Evolutionary conservation across 2,113 vertebrate species (phyloP).

Genomic region (Galeopterus variegatus): DNA sequence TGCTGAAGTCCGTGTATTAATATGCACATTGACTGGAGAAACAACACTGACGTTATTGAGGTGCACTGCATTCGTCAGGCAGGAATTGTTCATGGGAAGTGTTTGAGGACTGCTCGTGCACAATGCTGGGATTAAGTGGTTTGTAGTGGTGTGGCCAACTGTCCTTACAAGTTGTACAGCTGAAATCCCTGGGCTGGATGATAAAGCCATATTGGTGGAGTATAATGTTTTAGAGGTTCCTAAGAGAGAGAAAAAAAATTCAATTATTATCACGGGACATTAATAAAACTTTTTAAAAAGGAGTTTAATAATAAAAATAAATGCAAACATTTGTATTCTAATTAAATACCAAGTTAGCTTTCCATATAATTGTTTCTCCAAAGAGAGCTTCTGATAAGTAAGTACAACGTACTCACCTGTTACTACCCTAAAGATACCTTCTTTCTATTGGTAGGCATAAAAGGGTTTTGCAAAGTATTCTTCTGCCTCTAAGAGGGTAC

Average conservation of each 20-base stretch:
- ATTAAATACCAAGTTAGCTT: slow-evolving; percentile 61
- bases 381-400: slow-evolving; percentile 36
- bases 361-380: neutral
- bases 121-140: slow-evolving; percentile 93
- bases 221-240: slow-evolving; percentile 93
- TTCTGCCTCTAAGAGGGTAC: neutral
- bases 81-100: slow-evolving; percentile 94
- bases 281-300: slow-evolving; percentile 1
- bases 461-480: slow-evolving; percentile 25
- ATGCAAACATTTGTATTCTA: neutral
- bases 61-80: slow-evolving; percentile 92
- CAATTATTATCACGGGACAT: slow-evolving; percentile 31
- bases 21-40: slow-evolving; percentile 94
- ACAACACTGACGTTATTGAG: slow-evolving; percentile 94
- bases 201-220: slow-evolving; percentile 93
- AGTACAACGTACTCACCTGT: neutral
- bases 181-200: slow-evolving; percentile 92
- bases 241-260: slow-evolving; percentile 77
- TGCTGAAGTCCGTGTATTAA: slow-evolving; percentile 93
- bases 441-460: neutral
- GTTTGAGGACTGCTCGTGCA: slow-evolving; percentile 93
- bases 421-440: neutral
- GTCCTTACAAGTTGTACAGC: slow-evolving; percentile 93
- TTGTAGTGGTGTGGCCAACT: slow-evolving; percentile 92
- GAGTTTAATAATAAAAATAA: neutral